These are phyloP conservation scores for Lithophane semibrunnea DNA, from an alignment of 2,888 invertebrate species.

Conservation along the genomic window DNA sequence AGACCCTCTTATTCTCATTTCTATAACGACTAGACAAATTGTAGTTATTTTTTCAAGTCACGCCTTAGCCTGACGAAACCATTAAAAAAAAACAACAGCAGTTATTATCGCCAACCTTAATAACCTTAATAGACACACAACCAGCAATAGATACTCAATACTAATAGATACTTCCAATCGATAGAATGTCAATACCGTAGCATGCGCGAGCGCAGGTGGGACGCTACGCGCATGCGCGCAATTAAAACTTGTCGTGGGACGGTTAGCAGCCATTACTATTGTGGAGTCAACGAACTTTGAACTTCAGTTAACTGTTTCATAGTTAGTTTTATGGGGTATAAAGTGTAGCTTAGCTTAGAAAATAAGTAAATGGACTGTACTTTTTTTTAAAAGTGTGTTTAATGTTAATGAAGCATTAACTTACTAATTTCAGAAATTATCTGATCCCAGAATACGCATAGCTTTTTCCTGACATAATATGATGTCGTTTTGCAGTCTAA, in stretches of 20 bases:
- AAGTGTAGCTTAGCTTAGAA: conserved; percentile 13
- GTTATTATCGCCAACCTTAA: background rate
- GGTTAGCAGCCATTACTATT: conserved; percentile 58
- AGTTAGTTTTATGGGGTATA: conserved; percentile 5
- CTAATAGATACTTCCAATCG: conserved; percentile 41
- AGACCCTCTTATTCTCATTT: background rate
- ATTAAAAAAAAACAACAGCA: background rate
- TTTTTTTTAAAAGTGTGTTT: background rate
- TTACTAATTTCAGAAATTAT: background rate
- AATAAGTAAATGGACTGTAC: background rate
- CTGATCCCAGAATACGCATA: too few relatives aligned
- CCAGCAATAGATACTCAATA: conserved; percentile 9
- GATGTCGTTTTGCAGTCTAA: too few relatives aligned
- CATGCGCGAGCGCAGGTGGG: conserved; percentile 66
- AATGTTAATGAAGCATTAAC: background rate
- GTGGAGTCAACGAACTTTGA: conserved; percentile 54
- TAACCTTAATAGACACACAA: background rate
- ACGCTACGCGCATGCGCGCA: conserved; percentile 65
- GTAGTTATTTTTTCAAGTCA: background rate
- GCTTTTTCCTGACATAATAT: too few relatives aligned
- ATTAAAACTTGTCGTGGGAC: conserved; percentile 73
- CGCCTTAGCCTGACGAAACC: background rate
- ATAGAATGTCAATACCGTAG: conserved; percentile 65
- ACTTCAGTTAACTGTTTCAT: conserved; percentile 41
- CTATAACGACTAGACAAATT: background rate